Evolutionary conservation across 2,113 vertebrate species (phyloP), one percentile per base, ranked within the genome.

Genomic region (Odontesthes bonariensis): DNA sequence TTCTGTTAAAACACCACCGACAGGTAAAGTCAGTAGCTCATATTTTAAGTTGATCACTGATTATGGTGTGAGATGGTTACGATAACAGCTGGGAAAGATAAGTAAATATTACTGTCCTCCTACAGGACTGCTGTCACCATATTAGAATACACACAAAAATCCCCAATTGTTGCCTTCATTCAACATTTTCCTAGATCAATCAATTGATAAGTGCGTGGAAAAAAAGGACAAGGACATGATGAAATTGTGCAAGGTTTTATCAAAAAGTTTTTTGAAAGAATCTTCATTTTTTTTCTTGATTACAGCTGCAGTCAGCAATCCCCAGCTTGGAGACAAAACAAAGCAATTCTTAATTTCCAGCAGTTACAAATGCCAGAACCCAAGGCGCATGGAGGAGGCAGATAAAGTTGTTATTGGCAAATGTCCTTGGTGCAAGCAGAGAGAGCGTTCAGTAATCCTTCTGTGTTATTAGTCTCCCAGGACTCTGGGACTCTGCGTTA

Each of bases 381-480:
- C 91, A 79, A 82, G 87, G 91, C 93, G 81, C 94, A 91, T 97
- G 96, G 90, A 95, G 59, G 90, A 92, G 86, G 94, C 94, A 96
- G 96, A 98, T 97, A 98, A 98, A 98, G 95, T 95, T 96, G 90
- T 95, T 96, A 90, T 94, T 97, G 96, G 96, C 95, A 95, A 95
- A 95, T 93, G 93, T 92, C 94, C 95, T 94, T 92, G 91, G 93
- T 91, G 85, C 94, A 77, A 91, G 91, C 87, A 67, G 85, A 95
- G 94, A 94, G 85, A 85, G 85, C 93, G 86, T 91, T 92, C 90
- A 90, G 92, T 95, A 95, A 96, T 96, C 94, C 94, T 93, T 89
- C 88, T 93, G 87, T 89, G 91, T 95, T 95, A 97, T 98, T 97
- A 96, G 92, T 93, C 95, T 95, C 94, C 90, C 84, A 94, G 96